phyloP scores from a whole-genome alignment of 1,140 invertebrate species.

The Zaprionus ghesquierei region DNA sequence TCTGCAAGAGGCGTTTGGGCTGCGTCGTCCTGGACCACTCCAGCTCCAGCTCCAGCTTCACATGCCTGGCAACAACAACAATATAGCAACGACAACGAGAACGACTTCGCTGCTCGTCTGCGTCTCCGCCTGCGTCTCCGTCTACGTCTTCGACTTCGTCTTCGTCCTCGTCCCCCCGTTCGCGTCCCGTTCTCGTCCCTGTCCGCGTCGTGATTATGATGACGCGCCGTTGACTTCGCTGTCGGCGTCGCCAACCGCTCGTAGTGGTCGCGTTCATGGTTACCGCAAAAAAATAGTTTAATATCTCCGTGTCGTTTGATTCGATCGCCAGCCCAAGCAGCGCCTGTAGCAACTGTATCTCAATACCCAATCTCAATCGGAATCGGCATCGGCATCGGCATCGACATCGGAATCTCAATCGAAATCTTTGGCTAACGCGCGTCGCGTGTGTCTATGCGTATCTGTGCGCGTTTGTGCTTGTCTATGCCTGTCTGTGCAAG shows the following conservation, averaged over 20 bases:
- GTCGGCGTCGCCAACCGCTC: constrained; percentile 67
- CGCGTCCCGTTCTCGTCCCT: constrained; percentile 30
- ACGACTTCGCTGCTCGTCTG: constrained; percentile 21
- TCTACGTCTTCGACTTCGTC: background rate
- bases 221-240: constrained; percentile 59
- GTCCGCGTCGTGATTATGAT: constrained; percentile 69
- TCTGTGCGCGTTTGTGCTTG: constrained; percentile 20
- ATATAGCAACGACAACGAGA: background rate
- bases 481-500: background rate
- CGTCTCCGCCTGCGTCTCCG: too few relatives aligned
- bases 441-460: constrained; percentile 11
- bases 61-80: background rate
- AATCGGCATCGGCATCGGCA: background rate
- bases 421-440: constrained; percentile 1
- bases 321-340: constrained; percentile 71
- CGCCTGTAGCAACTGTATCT: background rate
- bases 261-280: constrained; percentile 82
- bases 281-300: constrained; percentile 83
- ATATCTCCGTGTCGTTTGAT: constrained; percentile 82
- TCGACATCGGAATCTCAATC: background rate
- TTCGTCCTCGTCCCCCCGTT: constrained; percentile 16
- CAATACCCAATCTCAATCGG: background rate
- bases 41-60: background rate
- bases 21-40: constrained; percentile 6
- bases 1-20: constrained; percentile 14